Evolutionary conservation across 2,797 vertebrate genomes (phyloP), one percentile per base, ranked within the genome.

Genomic region (Lithobates sylvaticus): DNA sequence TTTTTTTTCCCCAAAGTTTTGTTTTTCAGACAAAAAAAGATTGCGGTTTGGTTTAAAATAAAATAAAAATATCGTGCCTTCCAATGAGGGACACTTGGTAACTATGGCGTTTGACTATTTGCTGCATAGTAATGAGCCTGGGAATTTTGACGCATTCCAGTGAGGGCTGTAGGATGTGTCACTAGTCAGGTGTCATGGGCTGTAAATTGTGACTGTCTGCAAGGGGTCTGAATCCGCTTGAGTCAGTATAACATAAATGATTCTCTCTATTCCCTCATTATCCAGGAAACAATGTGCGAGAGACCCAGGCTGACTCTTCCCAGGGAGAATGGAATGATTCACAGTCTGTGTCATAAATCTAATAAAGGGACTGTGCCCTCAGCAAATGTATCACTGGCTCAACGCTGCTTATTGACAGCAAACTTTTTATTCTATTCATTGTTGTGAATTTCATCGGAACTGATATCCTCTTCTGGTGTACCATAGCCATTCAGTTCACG

Each of bases 241-340:
- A 32, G 54, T 34, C 32, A 29, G 47, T 58, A 32, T 36, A 68
- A 81, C 79, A 73, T 73, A 81, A 81, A 58, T 36, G 69, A 64
- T 81, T 73, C 47, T 73, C 50, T 23, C 29, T 26, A 23, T 73
- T 67, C 81, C 68, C 13, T 75, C 71, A 75, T 39, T 74, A 42
- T 54, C 15, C 50, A 71, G 34, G 74, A 84, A 69, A 84, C 76
- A 39, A 70, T 84, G 32, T 29, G 15, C 23, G 23, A 47, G 32
- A 58, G 21, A 77, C 72, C 27, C n/a, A 36, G 34, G 12, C 58
- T 47, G 36, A 83, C 39, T 54, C 72, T 21, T 83, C 21, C 5
- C 29, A 26, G 32, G 18, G 27, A 44, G 27, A 44, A 76, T 67
- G 29, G 75, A 76, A 54, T 69, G 81, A 68, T 50, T 83, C 81